Evolutionary conservation across 1,140 invertebrate species (phyloP).

Genomic region (Holotrichia oblita): DNA sequence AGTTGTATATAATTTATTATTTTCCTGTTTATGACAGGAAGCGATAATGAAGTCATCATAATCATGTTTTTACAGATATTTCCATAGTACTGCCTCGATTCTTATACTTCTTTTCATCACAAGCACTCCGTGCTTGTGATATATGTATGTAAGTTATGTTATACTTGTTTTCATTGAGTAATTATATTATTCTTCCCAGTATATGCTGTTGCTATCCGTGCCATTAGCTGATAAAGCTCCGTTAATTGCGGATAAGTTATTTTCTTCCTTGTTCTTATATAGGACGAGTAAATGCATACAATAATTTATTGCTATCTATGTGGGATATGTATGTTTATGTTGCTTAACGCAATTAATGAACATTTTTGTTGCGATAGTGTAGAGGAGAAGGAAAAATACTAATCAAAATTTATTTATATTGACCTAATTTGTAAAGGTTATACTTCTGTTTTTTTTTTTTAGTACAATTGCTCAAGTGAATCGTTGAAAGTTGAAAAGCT

Average conservation of each 20-base stretch:
- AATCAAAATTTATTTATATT: not conserved
- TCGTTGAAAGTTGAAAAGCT: too few relatives aligned
- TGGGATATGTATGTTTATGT: constrained; percentile 14
- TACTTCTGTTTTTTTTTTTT: too few relatives aligned
- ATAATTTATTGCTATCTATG: not conserved
- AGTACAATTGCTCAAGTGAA: too few relatives aligned
- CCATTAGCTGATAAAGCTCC: not conserved
- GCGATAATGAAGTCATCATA: constrained; percentile 25
- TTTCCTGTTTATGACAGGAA: constrained; percentile 35
- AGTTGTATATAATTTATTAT: constrained; percentile 23
- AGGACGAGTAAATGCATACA: not conserved
- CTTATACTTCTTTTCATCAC: not conserved
- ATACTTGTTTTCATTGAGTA: constrained; percentile 17
- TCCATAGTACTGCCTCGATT: not conserved
- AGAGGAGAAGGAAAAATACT: constrained; percentile 4
- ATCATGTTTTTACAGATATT: constrained; percentile 21
- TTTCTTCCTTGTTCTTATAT: constrained; percentile 20
- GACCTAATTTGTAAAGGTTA: not conserved
- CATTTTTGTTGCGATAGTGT: constrained; percentile 8
- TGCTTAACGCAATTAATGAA: not conserved
- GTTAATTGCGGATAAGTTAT: constrained; percentile 5
- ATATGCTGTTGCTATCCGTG: constrained; percentile 26
- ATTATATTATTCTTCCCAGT: not conserved
- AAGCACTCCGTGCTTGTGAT: not conserved
- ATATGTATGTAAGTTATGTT: not conserved